Evolutionary conservation across 2,888 invertebrate species (phyloP), one percentile per base, ranked within the genome.

Genomic region (Dolichopus griseipennis): DNA sequence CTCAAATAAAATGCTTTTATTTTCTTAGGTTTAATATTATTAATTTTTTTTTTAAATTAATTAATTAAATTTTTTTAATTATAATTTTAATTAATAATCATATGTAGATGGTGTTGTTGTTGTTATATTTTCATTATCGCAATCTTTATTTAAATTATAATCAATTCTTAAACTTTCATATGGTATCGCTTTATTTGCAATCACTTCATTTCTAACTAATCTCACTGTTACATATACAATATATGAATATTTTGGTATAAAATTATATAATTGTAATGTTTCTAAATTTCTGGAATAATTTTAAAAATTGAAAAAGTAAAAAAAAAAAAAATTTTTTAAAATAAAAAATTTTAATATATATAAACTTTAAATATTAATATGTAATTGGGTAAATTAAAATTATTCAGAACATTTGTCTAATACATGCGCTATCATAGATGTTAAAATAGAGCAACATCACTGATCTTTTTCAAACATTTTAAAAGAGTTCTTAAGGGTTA

Each of bases 181-280:
- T 1, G 86, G 85, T 65, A 87, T 74, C 3, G 84, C 82, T 73
- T 83, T 84, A 20, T 18, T 64, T 52, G 18, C 52, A 6, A 52
- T 18, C 15, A 52, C 18, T 52, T 52, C 52, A 63, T 63, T 63
- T 22, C 85, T 85, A 74, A 83, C 83, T 64, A 81, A 81, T 69
- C 83, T 83, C 4, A 85, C 83, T 0, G 85, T 86, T 12, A 87
- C 83, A 75, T 87, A 86, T 20, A 86, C 81, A 62, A 85, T 80
- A 72, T 87, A 87, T 52, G 79, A 81, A 71, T 81, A 82, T 12
- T 84, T 84, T 1, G 85, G 83, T 68, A 80, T 81, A 61, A 87
- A 76, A 68, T 84, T 83, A 8, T 79, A 77, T 33, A 85, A 78
- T 69, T 76, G 78, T 71, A 83, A 81, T 3, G 82, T 83, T 72